Evolutionary conservation across 2,113 vertebrate species (phyloP).

Genomic region (Mesitornis unicolor): DNA sequence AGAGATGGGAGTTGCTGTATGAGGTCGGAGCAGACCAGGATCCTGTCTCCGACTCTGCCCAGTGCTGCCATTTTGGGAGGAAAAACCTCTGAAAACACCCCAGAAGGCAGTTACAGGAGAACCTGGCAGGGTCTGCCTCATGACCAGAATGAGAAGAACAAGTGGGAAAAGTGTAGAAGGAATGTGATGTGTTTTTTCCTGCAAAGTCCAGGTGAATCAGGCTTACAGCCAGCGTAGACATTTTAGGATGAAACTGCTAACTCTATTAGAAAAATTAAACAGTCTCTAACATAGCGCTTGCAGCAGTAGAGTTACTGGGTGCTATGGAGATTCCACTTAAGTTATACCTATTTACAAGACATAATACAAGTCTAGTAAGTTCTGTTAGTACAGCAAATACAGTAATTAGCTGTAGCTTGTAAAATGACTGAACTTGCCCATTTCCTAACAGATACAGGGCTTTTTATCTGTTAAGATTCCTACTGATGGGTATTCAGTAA

Average conservation of each 20-base stretch:
- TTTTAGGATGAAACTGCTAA: not conserved
- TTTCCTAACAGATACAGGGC: not conserved
- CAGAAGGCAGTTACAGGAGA: not conserved
- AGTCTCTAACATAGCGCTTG: not conserved
- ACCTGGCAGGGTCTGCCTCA: not conserved
- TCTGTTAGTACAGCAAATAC: slow-evolving; percentile 48
- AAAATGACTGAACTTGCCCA: not conserved
- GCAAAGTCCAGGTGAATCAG: not conserved
- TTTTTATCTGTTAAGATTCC: not conserved
- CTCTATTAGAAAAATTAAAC: not conserved
- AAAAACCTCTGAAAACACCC: not conserved
- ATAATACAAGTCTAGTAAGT: slow-evolving; percentile 22
- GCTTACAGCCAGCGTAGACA: not conserved
- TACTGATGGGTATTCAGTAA: slow-evolving; percentile 4
- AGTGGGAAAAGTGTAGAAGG: not conserved
- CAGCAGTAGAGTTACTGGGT: not conserved
- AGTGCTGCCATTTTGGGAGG: not conserved
- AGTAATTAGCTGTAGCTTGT: slow-evolving; percentile 26
- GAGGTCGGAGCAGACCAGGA: not conserved
- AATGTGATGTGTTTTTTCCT: not conserved
- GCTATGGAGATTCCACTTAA: slow-evolving; percentile 16
- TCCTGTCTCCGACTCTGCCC: not conserved
- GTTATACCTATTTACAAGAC: slow-evolving; percentile 53
- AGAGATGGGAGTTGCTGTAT: not conserved
- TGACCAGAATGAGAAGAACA: not conserved